Evolutionary conservation across 2,113 vertebrate species (phyloP).

Genomic region (Mionectes macconnelli): DNA sequence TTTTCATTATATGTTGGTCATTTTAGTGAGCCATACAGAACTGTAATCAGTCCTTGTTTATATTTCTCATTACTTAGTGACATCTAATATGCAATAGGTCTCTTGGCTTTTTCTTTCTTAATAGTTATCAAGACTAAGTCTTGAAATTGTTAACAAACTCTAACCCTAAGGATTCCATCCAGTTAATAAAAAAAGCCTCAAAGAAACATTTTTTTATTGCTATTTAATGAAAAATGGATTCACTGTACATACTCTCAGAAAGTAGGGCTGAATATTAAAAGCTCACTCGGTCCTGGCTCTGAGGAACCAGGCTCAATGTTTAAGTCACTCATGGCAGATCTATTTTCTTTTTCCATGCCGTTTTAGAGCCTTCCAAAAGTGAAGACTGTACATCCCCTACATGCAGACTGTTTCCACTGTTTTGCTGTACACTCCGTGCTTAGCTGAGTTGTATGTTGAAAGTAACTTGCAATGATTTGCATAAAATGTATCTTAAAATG

Average conservation of each 20-base stretch:
- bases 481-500: neutral
- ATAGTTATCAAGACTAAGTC: neutral
- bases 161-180: neutral
- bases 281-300: neutral
- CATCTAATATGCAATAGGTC: neutral
- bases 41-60: neutral
- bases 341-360: neutral
- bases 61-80: neutral
- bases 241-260: neutral
- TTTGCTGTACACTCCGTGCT: neutral
- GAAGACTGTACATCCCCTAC: neutral
- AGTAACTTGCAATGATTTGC: neutral
- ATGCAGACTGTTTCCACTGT: neutral
- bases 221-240: neutral
- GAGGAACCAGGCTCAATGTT: neutral
- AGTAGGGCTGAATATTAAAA: neutral
- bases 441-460: neutral
- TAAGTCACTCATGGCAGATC: neutral
- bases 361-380: neutral
- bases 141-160: neutral
- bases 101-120: neutral
- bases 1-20: neutral
- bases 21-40: neutral
- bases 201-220: neutral
- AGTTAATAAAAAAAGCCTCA: neutral